A percentile compares a stretch with the other conserved stretches of the same genome.
phyloP scores from a whole-genome alignment of 2,888 invertebrate species.

The Spodoptera exigua region DNA sequence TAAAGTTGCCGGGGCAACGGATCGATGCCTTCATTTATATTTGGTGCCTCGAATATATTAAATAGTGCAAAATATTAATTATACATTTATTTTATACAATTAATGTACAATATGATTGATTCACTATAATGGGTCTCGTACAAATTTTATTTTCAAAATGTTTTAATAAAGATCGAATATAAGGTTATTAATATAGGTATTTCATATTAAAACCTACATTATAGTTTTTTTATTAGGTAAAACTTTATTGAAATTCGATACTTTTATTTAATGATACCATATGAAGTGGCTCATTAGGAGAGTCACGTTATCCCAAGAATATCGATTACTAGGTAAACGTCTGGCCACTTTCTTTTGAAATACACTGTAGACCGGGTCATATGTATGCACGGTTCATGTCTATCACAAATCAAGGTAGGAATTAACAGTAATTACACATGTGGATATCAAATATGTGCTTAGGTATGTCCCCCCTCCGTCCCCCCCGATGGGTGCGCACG shows the following conservation, averaged over 20 bases:
- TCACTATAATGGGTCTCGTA: conserved; percentile 25
- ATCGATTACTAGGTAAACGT: too few species aligned
- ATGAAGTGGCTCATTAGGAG: too few species aligned
- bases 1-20: conserved; percentile 28
- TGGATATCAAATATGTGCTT: conserved; percentile 27
- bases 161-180: conserved; percentile 2
- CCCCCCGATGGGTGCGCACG: conserved; percentile 55
- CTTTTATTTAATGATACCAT: too few species aligned
- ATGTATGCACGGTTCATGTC: background rate
- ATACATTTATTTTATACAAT: conserved; percentile 49
- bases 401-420: conserved; percentile 18
- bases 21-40: conserved; percentile 61
- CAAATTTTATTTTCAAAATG: conserved; percentile 22
- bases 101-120: conserved; percentile 36
- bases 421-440: conserved; percentile 47
- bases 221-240: background rate
- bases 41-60: conserved; percentile 39
- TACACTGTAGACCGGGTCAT: too few species aligned
- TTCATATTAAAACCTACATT: background rate
- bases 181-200: background rate
- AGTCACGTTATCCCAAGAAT: too few species aligned
- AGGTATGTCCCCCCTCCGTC: conserved; percentile 37
- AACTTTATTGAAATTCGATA: too few species aligned
- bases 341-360: too few species aligned
- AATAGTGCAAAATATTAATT: conserved; percentile 55